phyloP scores from a whole-genome alignment of 2,888 invertebrate genomes.

The Harpalus rubripes region DNA sequence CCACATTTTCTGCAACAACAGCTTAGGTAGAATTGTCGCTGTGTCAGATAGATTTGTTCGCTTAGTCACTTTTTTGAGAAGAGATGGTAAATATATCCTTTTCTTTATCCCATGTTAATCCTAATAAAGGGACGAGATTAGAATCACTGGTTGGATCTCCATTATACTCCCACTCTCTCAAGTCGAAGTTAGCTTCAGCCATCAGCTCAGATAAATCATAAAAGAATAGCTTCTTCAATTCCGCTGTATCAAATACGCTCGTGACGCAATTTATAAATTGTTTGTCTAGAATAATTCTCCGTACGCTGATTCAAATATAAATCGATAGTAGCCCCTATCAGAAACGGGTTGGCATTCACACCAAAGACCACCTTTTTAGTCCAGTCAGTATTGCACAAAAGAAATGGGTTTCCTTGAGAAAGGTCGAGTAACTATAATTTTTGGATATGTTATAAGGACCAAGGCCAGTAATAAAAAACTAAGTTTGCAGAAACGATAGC shows the following conservation, averaged over 20 bases:
- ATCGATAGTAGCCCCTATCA: conserved; percentile 66
- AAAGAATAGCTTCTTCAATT: background rate
- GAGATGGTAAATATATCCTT: conserved; percentile 4
- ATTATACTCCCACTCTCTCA: conserved; percentile 49
- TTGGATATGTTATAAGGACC: too few species aligned
- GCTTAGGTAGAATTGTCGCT: conserved; percentile 66
- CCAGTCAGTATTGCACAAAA: too few species aligned
- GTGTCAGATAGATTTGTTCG: conserved; percentile 63
- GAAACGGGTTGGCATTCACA: conserved; percentile 64
- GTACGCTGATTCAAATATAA: background rate
- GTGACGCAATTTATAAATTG: conserved; percentile 30
- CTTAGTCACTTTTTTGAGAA: conserved; percentile 34
- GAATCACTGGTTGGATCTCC: background rate
- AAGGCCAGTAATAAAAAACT: too few species aligned
- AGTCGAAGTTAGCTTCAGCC: conserved; percentile 21
- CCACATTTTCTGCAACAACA: conserved; percentile 34
- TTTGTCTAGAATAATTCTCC: conserved; percentile 66
- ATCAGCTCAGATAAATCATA: conserved; percentile 6
- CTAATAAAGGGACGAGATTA: conserved; percentile 3
- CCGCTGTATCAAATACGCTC: background rate
- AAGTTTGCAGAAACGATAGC: too few species aligned
- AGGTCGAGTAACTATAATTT: too few species aligned
- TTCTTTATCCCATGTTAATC: conserved; percentile 20
- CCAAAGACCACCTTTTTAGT: conserved; percentile 35
- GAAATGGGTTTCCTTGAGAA: too few species aligned